Evolutionary conservation across 2,888 invertebrate species (phyloP).

Genomic region (Nebria salina): DNA sequence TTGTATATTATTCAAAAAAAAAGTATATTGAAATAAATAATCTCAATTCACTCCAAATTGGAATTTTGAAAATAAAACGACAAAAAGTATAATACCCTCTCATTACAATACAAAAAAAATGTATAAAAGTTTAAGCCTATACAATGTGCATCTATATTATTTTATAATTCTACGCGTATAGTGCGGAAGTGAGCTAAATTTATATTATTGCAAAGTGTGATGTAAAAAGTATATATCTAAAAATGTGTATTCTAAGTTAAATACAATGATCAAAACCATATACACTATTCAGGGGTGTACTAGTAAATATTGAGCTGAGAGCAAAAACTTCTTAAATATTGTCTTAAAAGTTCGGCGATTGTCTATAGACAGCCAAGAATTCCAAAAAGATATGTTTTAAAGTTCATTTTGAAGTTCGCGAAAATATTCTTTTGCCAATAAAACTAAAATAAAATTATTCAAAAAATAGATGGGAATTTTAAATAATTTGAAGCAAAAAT

Average conservation of each 20-base stretch:
- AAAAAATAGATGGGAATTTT: background rate
- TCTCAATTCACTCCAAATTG: too few relatives aligned
- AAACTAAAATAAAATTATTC: background rate
- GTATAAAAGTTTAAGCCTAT: too few relatives aligned
- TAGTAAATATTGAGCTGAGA: constrained; percentile 14
- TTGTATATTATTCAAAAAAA: too few relatives aligned
- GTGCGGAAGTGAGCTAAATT: background rate
- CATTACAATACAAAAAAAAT: too few relatives aligned
- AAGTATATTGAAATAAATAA: too few relatives aligned
- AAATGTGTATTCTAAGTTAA: background rate
- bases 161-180: background rate
- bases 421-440: background rate
- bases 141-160: background rate
- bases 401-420: background rate
- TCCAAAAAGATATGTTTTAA: constrained; percentile 7
- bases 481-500: background rate
- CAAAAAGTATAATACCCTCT: too few relatives aligned
- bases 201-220: constrained; percentile 41
- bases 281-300: background rate
- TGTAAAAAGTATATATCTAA: background rate
- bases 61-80: too few relatives aligned
- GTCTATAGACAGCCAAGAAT: constrained; percentile 5
- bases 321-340: constrained; percentile 13
- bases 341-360: constrained; percentile 24
- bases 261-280: background rate